Evolutionary conservation across 2,888 invertebrate genomes (phyloP).

Genomic region (Cylindroiulus punctatus): DNA sequence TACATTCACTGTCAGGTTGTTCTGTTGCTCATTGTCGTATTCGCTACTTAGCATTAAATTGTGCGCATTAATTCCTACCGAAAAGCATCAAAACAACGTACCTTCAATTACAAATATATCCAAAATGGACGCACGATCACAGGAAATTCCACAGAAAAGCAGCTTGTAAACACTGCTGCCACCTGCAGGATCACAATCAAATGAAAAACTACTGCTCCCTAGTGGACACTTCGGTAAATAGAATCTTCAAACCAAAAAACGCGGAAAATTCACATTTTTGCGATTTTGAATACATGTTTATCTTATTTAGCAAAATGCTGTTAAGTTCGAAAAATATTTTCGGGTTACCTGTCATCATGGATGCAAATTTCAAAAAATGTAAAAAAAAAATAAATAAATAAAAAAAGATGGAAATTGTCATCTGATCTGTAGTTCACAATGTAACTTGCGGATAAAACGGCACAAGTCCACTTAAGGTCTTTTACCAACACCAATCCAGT

Average conservation of each 20-base stretch:
- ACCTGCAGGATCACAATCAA: background rate
- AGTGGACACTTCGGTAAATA: background rate
- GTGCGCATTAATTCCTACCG: background rate
- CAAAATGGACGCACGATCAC: slow-evolving; percentile 34
- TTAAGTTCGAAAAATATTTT: no score
- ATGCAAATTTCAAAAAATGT: no score
- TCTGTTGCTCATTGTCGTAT: background rate
- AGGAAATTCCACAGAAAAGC: slow-evolving; percentile 29
- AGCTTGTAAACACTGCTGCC: slow-evolving; percentile 6
- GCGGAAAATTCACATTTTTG: background rate
- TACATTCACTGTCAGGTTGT: background rate
- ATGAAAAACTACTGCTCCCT: background rate
- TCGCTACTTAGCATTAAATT: background rate
- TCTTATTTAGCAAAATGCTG: no score
- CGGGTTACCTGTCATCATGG: no score
- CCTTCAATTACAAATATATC: slow-evolving; percentile 21
- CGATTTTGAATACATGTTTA: no score
- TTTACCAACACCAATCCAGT: no score
- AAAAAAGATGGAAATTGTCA: no score
- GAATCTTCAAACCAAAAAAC: background rate
- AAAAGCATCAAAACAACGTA: slow-evolving; percentile 5
- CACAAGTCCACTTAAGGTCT: no score
- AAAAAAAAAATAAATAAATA: no score
- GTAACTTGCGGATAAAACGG: no score
- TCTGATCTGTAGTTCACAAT: no score